Percentiles rank a stretch among this genome's conserved stretches.
Conservation (phyloP, 1,140 invertebrate species). For the Zaprionus vittiger region DNA sequence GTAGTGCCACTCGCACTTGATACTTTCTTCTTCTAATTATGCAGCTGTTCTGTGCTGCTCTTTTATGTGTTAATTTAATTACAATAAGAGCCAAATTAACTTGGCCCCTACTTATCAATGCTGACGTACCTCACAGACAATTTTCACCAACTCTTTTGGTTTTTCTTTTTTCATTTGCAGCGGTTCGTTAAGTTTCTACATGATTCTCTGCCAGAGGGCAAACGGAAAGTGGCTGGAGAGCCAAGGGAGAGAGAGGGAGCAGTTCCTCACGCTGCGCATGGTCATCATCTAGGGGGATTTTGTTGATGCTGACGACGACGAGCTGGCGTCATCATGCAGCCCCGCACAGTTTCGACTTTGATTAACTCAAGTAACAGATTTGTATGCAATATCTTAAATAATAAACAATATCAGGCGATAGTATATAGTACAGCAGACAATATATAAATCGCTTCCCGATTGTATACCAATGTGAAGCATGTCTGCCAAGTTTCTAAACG, state of each 20-base stretch:
- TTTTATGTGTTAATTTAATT: constrained; percentile 79
- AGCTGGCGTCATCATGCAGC: constrained; percentile 61
- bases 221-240: background rate
- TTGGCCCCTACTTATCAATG: constrained; percentile 66
- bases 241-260: background rate
- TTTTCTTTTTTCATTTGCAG: constrained; percentile 62
- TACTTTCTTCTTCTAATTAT: constrained; percentile 79
- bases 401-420: too few species aligned
- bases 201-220: constrained; percentile 21
- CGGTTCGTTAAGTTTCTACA: constrained; percentile 69
- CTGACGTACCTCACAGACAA: constrained; percentile 6
- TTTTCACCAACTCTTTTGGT: constrained; percentile 36
- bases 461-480: too few species aligned
- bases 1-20: constrained; percentile 1
- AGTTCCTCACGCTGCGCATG: constrained; percentile 12
- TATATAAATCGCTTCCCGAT: too few species aligned
- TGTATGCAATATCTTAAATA: too few species aligned
- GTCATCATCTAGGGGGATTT: constrained; percentile 31
- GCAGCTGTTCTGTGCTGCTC: constrained; percentile 65
- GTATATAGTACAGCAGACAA: too few species aligned
- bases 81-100: constrained; percentile 80
- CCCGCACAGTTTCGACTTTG: too few species aligned
- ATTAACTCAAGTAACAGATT: too few species aligned
- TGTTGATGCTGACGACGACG: constrained; percentile 12
- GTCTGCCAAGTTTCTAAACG: too few species aligned